These are phyloP conservation scores for Delphinapterus leucas DNA, from an alignment of 2,113 vertebrate genomes.

Conservation along the genomic window DNA sequence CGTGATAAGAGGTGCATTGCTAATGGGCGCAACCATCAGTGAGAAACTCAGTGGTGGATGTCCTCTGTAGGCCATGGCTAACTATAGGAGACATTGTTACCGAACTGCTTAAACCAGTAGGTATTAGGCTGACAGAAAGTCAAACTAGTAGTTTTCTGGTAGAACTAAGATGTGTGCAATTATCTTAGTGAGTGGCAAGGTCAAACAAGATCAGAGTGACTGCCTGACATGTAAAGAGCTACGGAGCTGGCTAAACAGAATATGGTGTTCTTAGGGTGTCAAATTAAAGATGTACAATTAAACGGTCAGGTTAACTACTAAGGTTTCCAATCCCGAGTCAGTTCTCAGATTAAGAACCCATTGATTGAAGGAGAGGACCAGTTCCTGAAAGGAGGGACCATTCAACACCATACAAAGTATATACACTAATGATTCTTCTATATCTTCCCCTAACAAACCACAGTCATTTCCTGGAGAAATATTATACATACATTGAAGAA, in stretches of 20 bases:
- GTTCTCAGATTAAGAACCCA: not conserved
- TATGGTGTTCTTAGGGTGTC: not conserved
- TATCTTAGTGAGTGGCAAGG: not conserved
- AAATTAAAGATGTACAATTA: not conserved
- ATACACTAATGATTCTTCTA: not conserved
- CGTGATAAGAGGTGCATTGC: not conserved
- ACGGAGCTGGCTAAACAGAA: not conserved
- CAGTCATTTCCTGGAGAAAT: not conserved
- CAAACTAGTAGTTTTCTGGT: not conserved
- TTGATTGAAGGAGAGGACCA: not conserved
- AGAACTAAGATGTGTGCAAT: not conserved
- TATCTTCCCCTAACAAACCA: not conserved
- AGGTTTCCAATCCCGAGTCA: not conserved
- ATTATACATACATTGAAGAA: not conserved
- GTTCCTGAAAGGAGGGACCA: not conserved
- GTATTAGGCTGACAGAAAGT: not conserved
- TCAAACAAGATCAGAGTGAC: not conserved
- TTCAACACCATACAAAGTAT: not conserved
- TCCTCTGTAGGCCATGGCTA: not conserved
- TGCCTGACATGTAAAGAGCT: not conserved
- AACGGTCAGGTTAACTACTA: not conserved
- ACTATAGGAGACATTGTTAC: not conserved
- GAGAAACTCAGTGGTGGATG: not conserved
- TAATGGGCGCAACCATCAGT: rapidly evolving
- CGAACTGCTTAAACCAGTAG: not conserved